Conservation (phyloP, 2,113 vertebrate genomes). For the Corythoichthys intestinalis region DNA sequence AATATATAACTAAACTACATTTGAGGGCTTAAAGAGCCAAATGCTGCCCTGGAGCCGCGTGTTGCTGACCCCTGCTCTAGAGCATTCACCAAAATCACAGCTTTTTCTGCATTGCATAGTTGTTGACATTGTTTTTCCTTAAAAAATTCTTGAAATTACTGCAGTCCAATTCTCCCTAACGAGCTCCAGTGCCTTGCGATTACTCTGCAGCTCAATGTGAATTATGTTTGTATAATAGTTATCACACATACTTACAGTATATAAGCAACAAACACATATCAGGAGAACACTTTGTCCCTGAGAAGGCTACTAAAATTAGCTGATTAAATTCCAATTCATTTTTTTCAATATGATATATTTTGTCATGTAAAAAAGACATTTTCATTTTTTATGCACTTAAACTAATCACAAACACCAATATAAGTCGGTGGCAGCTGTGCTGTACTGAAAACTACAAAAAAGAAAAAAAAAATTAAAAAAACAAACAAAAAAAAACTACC, state of each 20-base stretch:
- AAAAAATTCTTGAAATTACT: not conserved
- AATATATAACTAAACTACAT: too few species aligned
- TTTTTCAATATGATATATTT: too few species aligned
- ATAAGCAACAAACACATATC: not conserved
- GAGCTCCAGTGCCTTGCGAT: not conserved
- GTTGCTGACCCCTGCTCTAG: too few species aligned
- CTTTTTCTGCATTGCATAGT: constrained; percentile 9
- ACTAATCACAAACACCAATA: not conserved
- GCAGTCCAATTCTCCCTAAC: not conserved
- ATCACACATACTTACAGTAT: not conserved
- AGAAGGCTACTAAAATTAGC: constrained; percentile 4
- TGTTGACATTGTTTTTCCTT: not conserved
- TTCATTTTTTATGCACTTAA: not conserved
- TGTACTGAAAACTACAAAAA: constrained; percentile 21
- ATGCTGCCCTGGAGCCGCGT: too few species aligned
- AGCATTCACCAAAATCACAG: constrained; percentile 2
- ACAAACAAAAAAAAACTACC: not conserved
- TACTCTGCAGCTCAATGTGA: not conserved
- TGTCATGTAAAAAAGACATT: too few species aligned
- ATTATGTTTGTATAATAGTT: not conserved
- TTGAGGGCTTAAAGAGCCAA: too few species aligned
- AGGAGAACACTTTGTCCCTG: constrained; percentile 29
- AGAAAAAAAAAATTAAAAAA: not conserved
- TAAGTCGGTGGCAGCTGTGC: not conserved
- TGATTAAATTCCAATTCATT: too few species aligned